phyloP scores from a whole-genome alignment of 2,113 vertebrate species.

The Antechinus stuartii region DNA sequence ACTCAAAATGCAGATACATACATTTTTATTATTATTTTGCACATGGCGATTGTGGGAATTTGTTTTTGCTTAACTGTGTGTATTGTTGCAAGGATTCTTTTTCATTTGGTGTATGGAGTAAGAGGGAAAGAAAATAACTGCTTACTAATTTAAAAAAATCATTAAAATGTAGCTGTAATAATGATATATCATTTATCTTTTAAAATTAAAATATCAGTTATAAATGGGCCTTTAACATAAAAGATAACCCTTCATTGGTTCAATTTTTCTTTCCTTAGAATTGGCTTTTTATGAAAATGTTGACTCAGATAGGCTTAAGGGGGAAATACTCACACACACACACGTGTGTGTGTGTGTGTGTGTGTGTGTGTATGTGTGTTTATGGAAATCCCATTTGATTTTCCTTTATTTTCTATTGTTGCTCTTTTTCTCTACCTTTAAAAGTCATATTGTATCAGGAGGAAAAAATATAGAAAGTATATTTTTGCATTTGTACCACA shows the following conservation, averaged over 20 bases:
- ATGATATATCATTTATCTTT: neutral
- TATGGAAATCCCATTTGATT: neutral
- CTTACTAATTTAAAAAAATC: neutral
- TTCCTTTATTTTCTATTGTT: neutral
- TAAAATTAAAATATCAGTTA: neutral
- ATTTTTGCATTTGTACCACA: neutral
- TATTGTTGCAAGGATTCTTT: neutral
- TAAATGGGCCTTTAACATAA: neutral
- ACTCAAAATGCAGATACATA: neutral
- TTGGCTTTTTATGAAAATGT: constrained; percentile 35
- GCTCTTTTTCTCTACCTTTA: neutral
- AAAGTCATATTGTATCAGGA: neutral
- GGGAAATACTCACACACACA: too few species aligned
- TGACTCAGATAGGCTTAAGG: constrained; percentile 21
- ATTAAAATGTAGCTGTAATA: neutral
- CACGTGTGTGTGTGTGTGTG: too few species aligned
- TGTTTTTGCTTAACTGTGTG: neutral
- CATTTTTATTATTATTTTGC: neutral
- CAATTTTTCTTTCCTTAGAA: constrained; percentile 33
- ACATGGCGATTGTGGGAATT: neutral
- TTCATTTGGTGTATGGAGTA: neutral
- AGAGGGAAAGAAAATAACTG: neutral
- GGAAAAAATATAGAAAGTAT: neutral
- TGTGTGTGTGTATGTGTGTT: too few species aligned
- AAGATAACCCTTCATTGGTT: constrained; percentile 50